Conservation (phyloP, 37 sponge, comb jelly and placozoan species). For the Haliclona indistincta region DNA sequence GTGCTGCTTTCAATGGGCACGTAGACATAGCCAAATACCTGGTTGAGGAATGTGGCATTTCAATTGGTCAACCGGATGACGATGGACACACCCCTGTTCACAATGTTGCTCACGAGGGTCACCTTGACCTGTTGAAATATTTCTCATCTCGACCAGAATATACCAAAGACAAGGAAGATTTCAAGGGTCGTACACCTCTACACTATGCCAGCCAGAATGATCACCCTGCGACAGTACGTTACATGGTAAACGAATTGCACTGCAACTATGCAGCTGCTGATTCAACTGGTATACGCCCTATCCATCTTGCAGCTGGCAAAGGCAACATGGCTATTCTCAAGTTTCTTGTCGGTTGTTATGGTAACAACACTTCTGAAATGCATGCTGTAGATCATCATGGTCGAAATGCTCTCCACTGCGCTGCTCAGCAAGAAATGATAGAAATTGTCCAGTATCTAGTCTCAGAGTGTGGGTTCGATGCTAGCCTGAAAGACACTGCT, state of each 20-base stretch:
- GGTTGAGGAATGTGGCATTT: constrained; percentile 30
- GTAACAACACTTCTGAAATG: background rate
- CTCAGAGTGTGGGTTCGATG: background rate
- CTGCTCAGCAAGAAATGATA: background rate
- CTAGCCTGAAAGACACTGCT: constrained; percentile 2
- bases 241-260: constrained; percentile 1
- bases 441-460: constrained; percentile 16
- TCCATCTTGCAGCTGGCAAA: constrained; percentile 23
- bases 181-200: constrained; percentile 19
- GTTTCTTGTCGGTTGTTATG: constrained; percentile 13
- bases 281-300: constrained; percentile 23
- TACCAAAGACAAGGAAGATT: constrained; percentile 7
- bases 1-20: constrained; percentile 44
- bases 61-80: constrained; percentile 25
- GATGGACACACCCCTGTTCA: constrained; percentile 43
- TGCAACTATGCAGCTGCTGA: constrained; percentile 5
- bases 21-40: constrained; percentile 36
- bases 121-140: constrained; percentile 7
- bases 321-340: constrained; percentile 39
- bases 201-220: constrained; percentile 49
- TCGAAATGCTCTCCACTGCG: constrained; percentile 15
- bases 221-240: constrained; percentile 3
- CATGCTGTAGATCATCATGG: constrained; percentile 19
- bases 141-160: constrained; percentile 16
- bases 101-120: constrained; percentile 49